A percentile compares a stretch with the other conserved stretches of the same genome.
Conservation (phyloP, 2,797 vertebrate species). For the Protosalanx chinensis region DNA sequence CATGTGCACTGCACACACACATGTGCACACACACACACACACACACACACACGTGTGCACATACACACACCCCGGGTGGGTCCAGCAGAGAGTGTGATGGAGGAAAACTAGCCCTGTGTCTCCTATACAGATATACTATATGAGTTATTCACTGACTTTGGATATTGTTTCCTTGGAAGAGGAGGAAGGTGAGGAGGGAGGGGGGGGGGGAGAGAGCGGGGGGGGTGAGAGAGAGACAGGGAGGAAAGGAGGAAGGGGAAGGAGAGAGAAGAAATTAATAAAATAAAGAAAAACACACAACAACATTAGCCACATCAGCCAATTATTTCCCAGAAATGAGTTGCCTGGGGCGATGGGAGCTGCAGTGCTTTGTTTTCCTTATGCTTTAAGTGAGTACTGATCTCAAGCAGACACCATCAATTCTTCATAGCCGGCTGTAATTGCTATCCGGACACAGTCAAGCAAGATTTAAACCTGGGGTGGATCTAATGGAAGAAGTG, state of each 20-base stretch:
- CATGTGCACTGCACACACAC: not conserved
- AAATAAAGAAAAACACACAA: slow-evolving; percentile 8
- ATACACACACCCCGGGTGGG: slow-evolving; percentile 14
- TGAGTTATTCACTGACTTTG: no score
- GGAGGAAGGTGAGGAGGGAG: not conserved
- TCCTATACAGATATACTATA: not conserved
- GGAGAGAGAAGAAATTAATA: not conserved
- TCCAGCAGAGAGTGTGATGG: slow-evolving; percentile 12
- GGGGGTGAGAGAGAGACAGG: not conserved
- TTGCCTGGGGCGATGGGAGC: slow-evolving; percentile 28
- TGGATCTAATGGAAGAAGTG: slow-evolving; percentile 9
- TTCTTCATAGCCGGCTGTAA: slow-evolving; percentile 54
- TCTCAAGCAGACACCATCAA: slow-evolving; percentile 43
- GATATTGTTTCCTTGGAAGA: not conserved
- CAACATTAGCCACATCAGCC: slow-evolving; percentile 20
- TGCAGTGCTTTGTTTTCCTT: slow-evolving; percentile 43
- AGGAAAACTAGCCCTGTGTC: not conserved
- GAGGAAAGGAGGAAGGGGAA: not conserved
- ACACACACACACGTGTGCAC: not conserved
- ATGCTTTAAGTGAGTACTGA: slow-evolving; percentile 40
- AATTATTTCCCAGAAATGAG: slow-evolving; percentile 43
- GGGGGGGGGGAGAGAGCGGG: not conserved
- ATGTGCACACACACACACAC: not conserved
- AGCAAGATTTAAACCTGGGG: slow-evolving; percentile 39
- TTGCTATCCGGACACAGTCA: slow-evolving; percentile 54